Base-by-base conservation (phyloP, 2,888 invertebrate species). In the Halictus quadricinctus region DNA sequence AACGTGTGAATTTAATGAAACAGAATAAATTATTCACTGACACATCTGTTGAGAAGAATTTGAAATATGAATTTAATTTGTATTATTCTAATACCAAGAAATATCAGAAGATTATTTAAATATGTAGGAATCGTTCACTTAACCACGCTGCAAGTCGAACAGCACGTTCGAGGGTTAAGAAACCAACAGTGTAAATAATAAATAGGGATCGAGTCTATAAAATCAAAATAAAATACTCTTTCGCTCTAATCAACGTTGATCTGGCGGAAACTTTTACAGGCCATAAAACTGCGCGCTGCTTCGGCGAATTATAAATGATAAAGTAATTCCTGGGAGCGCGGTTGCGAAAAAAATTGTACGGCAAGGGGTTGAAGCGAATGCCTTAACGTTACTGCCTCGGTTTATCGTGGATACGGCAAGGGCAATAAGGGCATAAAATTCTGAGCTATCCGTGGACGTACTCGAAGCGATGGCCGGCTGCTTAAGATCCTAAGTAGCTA, bases 401-500 rank as follows among this genome's bases (percentile, higher is more conserved):
- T 64, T 64, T 64, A 64, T 64, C 64, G 64, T 25, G 25, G 25
- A 64, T 29, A 29, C 7, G 6, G 64, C 29, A 64, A 29, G 64
- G 15, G 64, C 64, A 29, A 64, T 64, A 64, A 64, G 64, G 64
- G 25, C 64, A 29, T 64, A 15, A 64, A 64, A 64, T 29, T 25
- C 15, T 29, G 15, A 29, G 15, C 64, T 64, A 64, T 29, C 64
- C 29, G 29, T 29, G 29, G 64, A 64, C 64, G 64, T 64, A 64
- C 64, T 64, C 29, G 64, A 29, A 64, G 15, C 15, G 15, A 64
- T 64, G 29, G 29, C 64, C 64, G 64, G 25, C 29, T 69, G 29
- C 41, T 29, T 13, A 41, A 48, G 64, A 46, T 66, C 66, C n/a
- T 70, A 70, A 70, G 43, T 43, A 70, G 36, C 70, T 41, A n/a